Conservation (phyloP, 2,797 vertebrate genomes). For the Acanthornis magna region DNA sequence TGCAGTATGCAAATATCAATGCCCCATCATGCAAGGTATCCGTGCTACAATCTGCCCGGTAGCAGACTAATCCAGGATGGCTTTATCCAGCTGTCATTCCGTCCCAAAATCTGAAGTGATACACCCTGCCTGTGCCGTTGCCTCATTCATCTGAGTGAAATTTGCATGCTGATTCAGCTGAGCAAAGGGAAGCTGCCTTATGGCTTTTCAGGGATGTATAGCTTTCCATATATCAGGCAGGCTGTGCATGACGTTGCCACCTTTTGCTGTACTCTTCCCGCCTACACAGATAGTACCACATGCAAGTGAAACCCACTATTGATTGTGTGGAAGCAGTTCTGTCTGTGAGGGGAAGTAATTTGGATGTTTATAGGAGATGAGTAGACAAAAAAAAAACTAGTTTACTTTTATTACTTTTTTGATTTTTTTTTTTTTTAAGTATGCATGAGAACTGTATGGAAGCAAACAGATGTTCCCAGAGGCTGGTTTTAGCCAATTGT, state of each 20-base stretch:
- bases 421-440: background rate
- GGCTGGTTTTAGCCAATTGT: background rate
- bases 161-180: background rate
- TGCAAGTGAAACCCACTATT: background rate
- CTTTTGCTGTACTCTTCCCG: slow-evolving; percentile 7
- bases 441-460: background rate
- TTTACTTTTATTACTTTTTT: background rate
- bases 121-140: background rate
- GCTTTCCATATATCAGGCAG: background rate
- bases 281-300: background rate
- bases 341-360: background rate
- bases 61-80: background rate
- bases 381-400: background rate
- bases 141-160: background rate
- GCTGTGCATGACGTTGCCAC: background rate
- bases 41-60: background rate
- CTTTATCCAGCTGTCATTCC: background rate
- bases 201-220: background rate
- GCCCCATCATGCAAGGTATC: background rate
- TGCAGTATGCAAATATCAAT: background rate
- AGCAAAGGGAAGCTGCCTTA: background rate
- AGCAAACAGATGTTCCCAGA: background rate
- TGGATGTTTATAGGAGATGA: background rate
- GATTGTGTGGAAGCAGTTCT: background rate
- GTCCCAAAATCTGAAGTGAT: background rate